phyloP scores from a whole-genome alignment of 2,797 vertebrate genomes.

The Loriculus beryllinus region DNA sequence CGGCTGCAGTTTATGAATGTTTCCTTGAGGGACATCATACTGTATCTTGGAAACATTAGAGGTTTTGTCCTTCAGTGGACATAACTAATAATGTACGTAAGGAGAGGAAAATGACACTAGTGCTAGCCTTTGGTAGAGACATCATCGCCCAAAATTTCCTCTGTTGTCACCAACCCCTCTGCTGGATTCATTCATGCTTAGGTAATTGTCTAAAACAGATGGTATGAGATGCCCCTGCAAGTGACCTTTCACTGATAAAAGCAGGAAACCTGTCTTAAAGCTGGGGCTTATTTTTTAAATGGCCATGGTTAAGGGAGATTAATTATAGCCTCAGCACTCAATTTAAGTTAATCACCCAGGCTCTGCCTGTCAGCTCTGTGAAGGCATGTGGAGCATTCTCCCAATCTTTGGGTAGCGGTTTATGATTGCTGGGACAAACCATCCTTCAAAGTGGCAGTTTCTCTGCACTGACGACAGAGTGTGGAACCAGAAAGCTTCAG shows the following conservation, averaged over 20 bases:
- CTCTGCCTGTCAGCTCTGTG: not conserved
- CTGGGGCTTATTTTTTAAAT: not conserved
- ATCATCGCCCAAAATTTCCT: not conserved
- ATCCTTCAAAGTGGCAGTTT: not conserved
- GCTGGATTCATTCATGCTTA: not conserved
- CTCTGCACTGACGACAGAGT: not conserved
- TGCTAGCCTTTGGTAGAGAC: not conserved
- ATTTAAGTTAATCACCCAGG: not conserved
- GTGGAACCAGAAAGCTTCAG: not conserved
- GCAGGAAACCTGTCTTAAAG: conserved; percentile 35
- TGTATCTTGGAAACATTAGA: not conserved
- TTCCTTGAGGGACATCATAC: not conserved
- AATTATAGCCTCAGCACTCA: not conserved
- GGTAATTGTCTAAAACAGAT: conserved; percentile 17
- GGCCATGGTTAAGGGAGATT: not conserved
- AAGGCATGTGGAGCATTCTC: not conserved
- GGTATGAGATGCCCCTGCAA: not conserved
- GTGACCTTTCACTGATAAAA: conserved; percentile 33
- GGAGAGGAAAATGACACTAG: not conserved
- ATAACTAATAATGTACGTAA: not conserved
- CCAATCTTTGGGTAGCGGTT: not conserved
- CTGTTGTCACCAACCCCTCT: not conserved
- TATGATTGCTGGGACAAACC: not conserved
- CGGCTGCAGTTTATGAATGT: not conserved
- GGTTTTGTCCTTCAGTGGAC: not conserved